phyloP scores from a whole-genome alignment of 2,113 vertebrate genomes.

The Aptenodytes patagonicus region DNA sequence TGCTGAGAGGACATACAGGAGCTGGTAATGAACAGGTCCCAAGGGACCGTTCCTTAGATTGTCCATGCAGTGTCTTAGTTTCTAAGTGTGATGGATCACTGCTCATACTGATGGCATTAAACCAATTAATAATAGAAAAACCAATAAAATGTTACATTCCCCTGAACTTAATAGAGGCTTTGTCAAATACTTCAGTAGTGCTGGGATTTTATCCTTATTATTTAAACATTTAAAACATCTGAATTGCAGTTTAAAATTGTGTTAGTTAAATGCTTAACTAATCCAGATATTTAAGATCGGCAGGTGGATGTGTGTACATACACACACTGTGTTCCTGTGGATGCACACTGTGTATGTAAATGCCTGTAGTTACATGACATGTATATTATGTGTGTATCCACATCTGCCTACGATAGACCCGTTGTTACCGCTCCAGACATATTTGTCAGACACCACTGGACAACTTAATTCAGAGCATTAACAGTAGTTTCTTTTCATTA shows the following conservation, averaged over 20 bases:
- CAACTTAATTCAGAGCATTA: constrained; percentile 39
- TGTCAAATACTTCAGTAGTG: background rate
- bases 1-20: background rate
- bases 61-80: background rate
- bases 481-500: constrained; percentile 43
- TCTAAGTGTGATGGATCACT: background rate
- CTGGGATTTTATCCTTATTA: background rate
- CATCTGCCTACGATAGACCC: background rate
- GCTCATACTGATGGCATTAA: background rate
- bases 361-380: accelerated
- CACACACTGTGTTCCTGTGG: background rate
- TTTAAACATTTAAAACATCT: background rate
- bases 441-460: constrained; percentile 48
- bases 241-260: background rate
- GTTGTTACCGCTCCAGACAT: constrained; percentile 39
- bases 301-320: background rate
- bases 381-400: background rate
- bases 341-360: background rate
- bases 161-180: background rate
- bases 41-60: background rate
- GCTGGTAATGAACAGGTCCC: background rate
- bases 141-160: background rate
- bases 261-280: constrained; percentile 40
- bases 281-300: background rate
- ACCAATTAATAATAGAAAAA: constrained; percentile 1